Percentiles rank a stretch among this genome's conserved stretches.
Conservation (phyloP, 2,113 vertebrate genomes). For the Puffinus mauretanicus region DNA sequence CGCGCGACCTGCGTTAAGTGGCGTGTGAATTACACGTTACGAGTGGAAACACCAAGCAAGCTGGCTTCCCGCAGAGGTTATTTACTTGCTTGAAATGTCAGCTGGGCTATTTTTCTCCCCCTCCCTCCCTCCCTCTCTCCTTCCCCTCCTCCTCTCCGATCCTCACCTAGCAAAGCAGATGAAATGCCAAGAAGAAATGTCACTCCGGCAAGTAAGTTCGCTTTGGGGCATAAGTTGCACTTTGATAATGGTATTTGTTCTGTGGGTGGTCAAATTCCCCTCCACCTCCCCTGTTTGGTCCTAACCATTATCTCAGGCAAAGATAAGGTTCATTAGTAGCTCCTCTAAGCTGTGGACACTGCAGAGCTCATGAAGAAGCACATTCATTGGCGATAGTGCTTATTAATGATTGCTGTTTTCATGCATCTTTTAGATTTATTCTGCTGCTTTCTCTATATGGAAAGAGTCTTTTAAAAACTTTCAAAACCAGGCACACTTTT, state of each 20-base stretch:
- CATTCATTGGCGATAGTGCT: not conserved
- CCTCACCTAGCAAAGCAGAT: slow-evolving; percentile 43
- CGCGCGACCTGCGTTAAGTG: not conserved
- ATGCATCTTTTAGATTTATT: not conserved
- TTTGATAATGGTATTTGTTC: slow-evolving; percentile 66
- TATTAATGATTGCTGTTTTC: not conserved
- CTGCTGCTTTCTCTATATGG: not conserved
- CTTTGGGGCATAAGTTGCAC: slow-evolving; percentile 52
- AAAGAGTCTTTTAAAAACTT: not conserved
- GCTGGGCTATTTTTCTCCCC: not conserved
- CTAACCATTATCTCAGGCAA: slow-evolving; percentile 52
- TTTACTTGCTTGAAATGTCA: slow-evolving; percentile 45
- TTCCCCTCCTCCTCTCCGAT: slow-evolving; percentile 17
- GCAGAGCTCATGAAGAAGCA: slow-evolving; percentile 10
- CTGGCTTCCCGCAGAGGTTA: not conserved
- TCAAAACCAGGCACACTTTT: accelerated
- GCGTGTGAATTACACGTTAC: not conserved
- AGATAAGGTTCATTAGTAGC: slow-evolving; percentile 69
- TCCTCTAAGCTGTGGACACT: slow-evolving; percentile 46
- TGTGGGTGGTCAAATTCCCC: slow-evolving; percentile 69
- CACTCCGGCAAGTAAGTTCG: slow-evolving; percentile 19
- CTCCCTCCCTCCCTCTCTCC: not conserved
- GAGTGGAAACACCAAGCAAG: not conserved
- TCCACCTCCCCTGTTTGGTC: slow-evolving; percentile 42
- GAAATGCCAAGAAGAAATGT: slow-evolving; percentile 55